phyloP scores from a whole-genome alignment of 2,888 invertebrate genomes.

The Dolichopus griseipennis region DNA sequence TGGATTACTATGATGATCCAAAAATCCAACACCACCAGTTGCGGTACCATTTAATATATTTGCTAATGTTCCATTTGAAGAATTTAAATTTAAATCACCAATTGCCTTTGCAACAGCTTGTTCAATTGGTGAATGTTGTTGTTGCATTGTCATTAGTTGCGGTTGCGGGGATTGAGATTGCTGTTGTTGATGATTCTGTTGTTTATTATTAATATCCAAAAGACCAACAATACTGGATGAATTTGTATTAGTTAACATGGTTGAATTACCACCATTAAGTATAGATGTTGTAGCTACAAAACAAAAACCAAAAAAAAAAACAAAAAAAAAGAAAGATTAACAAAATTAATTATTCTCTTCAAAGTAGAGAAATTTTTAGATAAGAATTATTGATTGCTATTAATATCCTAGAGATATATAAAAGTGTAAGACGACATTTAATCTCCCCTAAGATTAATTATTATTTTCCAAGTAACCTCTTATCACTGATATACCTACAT shows the following conservation, averaged over 20 bases:
- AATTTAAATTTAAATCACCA: constrained; percentile 19
- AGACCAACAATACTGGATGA: constrained; percentile 4
- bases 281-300: constrained; percentile 16
- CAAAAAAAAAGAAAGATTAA: neutral
- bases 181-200: constrained; percentile 10
- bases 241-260: constrained; percentile 1
- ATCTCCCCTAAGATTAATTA: neutral
- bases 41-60: constrained; percentile 21
- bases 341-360: neutral
- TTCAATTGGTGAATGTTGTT: constrained; percentile 16
- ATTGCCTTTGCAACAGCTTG: constrained; percentile 14
- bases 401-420: too few species aligned
- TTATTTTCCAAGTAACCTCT: neutral
- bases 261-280: constrained; percentile 14
- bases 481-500: neutral
- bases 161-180: constrained; percentile 13
- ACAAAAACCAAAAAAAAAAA: neutral
- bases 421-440: neutral
- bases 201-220: constrained; percentile 1
- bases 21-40: constrained; percentile 17
- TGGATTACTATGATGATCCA: constrained; percentile 18
- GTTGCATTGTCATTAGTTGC: constrained; percentile 9
- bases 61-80: constrained; percentile 19
- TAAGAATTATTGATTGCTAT: neutral
- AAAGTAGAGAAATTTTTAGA: neutral